phyloP scores from a whole-genome alignment of 2,888 invertebrate species.

The Phyllotreta striolata region DNA sequence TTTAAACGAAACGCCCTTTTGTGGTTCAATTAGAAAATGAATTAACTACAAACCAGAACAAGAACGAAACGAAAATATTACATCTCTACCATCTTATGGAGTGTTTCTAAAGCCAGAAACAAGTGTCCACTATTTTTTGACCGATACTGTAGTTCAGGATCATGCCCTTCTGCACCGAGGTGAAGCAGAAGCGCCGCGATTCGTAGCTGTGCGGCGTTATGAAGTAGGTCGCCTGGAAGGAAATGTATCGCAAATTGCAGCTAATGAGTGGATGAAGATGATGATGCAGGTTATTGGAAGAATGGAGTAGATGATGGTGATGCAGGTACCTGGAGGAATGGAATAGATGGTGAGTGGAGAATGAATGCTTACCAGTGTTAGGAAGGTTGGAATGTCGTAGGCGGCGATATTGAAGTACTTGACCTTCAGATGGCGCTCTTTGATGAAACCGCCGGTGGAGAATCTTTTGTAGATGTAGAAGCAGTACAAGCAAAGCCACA shows the following conservation, averaged over 20 bases:
- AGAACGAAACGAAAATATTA: too few species aligned
- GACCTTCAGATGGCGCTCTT: conserved; percentile 59
- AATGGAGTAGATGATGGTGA: too few species aligned
- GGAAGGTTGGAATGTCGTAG: conserved; percentile 70
- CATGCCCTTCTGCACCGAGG: conserved; percentile 80
- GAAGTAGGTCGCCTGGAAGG: conserved; percentile 66
- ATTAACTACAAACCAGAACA: too few species aligned
- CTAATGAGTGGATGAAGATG: too few species aligned
- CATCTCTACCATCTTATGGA: too few species aligned
- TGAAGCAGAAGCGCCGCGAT: conserved; percentile 77
- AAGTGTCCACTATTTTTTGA: too few species aligned
- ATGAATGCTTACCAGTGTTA: conserved; percentile 69
- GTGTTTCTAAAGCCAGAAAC: too few species aligned
- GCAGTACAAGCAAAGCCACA: conserved; percentile 75
- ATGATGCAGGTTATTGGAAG: too few species aligned
- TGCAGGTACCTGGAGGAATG: background rate
- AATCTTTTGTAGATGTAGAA: conserved; percentile 69
- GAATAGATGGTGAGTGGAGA: background rate
- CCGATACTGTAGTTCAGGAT: conserved; percentile 78
- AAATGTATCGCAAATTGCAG: too few species aligned
- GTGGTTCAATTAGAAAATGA: too few species aligned
- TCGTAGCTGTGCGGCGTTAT: conserved; percentile 77
- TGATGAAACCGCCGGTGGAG: conserved; percentile 58
- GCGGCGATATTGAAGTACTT: conserved; percentile 69
- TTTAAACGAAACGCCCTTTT: too few species aligned